Evolutionary conservation across 2,797 vertebrate species (phyloP), one percentile per base, ranked within the genome.

Genomic region (Huso huso): DNA sequence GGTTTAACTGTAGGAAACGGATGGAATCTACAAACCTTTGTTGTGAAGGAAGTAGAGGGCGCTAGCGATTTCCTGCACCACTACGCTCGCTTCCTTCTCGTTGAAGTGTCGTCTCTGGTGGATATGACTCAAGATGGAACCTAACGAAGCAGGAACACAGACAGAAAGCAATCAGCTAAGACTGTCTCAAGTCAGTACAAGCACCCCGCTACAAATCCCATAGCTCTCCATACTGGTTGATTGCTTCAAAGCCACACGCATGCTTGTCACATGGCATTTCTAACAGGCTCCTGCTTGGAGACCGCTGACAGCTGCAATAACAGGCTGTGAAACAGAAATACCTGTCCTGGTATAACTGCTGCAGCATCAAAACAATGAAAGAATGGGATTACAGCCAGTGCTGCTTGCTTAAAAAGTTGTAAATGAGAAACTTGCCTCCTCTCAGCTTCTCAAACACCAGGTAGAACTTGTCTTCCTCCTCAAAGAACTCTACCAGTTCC

Each of bases 381-480:
- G 23, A 23, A 23, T 23, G 23, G 23, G 23, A 37, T 37, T 37
- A 3, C 23, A 37, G 23, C 23, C 23, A 37, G 23, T 37, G 23
- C 23, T 37, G 23, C 23, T 3, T 37, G 23, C 2, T 37, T 37
- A 4, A 37, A 37, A 37, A 37, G 23, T 4, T 37, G 23, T 37
- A 37, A 37, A 58, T 37, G 13, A 68, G 60, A 0, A 6, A 78
- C 88, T 23, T 63, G 95, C 96, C 96, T 81, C 96, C 96, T 75
- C 93, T 85, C 75, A 98, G 94, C 88, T 97, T 99, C 76, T 98
- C 96, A 79, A 98, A 98, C 79, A 98, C 96, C 81, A 99, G 84
- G 83, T 97, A 98, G 85, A 99, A 99, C 71, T 95, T 94, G 61
- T 98, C 96, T 73, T 99, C 96, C 75, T 98, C 96, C 77, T 98